Evolutionary conservation across 2,797 vertebrate species (phyloP), one percentile per base, ranked within the genome.

Genomic region (Antennarius maculatus): DNA sequence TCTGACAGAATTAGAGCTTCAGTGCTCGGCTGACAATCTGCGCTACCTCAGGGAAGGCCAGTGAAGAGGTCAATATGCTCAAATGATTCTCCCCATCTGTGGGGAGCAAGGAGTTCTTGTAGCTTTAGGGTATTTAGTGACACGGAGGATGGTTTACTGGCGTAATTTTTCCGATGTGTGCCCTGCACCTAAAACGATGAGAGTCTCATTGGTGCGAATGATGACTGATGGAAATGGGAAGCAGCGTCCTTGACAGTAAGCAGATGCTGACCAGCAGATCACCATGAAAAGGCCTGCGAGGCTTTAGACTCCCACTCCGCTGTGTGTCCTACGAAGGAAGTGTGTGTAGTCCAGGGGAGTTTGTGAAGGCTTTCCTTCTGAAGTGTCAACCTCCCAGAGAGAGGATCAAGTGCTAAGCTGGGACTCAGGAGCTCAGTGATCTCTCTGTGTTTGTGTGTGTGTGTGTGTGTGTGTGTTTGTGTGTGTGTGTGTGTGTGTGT

Each of bases 371-470:
- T 84, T 88, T 82, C 77, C 72, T 74, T 88, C 82, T 86, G 78
- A 90, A 90, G 87, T 87, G 86, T 88, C 82, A 88, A 80, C 72
- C 87, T 90, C 82, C 87, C 88, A 72, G 74, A 79, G 88, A 86
- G 85, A 84, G 85, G 86, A 88, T 92, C 87, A 92, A 86, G 83
- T 80, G 74, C 87, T 92, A 85, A 92, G 91, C 86, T 76, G 71
- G 54, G 85, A 83, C 81, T 90, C 76, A 78, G 81, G 61, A 76
- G 79, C 83, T 86, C 83, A 80, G 77, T 66, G 75, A 51, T 74
- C 70, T 23, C 53, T 62, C n/a, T 63, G 55, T 57, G 0, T 63
- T 16, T 59, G 15, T 71, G 15, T 50, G 27, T 49, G 29, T 51
- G 9, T 66, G 34, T 53, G n/a, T 14, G 9, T 45, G 48, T 62